Conservation (phyloP, 2,113 vertebrate genomes). For the Psephotus haematonotus region DNA sequence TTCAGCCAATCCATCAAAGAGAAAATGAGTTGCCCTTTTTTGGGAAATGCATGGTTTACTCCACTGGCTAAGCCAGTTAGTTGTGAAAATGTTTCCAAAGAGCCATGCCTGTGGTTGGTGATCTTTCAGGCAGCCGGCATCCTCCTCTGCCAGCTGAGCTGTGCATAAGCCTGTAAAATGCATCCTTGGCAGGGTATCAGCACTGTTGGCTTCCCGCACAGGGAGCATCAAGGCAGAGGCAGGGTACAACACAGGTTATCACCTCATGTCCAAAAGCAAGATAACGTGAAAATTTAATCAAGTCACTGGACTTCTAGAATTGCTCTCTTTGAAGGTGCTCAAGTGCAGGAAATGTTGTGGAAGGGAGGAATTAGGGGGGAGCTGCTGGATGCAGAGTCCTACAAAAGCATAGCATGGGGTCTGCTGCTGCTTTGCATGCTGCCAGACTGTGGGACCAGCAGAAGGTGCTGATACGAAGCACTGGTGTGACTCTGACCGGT, state of each 20-base stretch:
- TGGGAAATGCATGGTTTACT: neutral
- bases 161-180: neutral
- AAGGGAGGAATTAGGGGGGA: neutral
- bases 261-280: neutral
- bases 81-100: conserved; percentile 9
- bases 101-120: neutral
- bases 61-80: neutral
- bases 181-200: neutral
- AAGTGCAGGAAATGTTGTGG: neutral
- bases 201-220: neutral
- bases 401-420: rapidly evolving
- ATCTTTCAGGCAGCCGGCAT: neutral
- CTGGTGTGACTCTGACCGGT: neutral
- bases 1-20: neutral
- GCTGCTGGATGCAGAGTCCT: neutral
- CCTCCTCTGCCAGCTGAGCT: neutral
- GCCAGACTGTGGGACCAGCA: neutral
- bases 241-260: neutral
- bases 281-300: neutral
- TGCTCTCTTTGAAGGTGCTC: neutral
- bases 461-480: neutral
- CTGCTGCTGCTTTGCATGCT: neutral
- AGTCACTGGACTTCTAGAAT: neutral
- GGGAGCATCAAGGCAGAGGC: neutral
- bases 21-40: neutral